Evolutionary conservation across 2,113 vertebrate species (phyloP).

Genomic region (Jacana jacana): DNA sequence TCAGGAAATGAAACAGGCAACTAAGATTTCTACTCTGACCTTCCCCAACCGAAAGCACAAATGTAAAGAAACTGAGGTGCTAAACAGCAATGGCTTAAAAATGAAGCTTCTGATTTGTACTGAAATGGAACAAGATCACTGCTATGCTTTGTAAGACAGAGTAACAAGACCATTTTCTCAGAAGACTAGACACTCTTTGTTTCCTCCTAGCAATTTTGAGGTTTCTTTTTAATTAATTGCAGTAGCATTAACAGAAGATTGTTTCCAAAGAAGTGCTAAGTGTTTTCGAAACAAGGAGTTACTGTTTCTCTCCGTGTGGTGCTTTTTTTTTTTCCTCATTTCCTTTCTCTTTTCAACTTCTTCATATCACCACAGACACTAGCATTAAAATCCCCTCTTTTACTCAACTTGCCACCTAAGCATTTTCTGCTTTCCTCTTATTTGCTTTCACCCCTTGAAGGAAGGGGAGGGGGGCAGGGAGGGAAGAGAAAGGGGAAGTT

Average conservation of each 20-base stretch:
- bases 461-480: too few species aligned
- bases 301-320: slow-evolving; percentile 58
- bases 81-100: background rate
- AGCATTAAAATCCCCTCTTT: background rate
- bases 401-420: background rate
- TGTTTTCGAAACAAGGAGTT: slow-evolving; percentile 43
- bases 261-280: slow-evolving; percentile 32
- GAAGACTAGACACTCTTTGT: background rate
- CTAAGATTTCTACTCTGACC: background rate
- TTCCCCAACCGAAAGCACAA: background rate
- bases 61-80: background rate
- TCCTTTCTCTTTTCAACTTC: background rate
- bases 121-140: background rate
- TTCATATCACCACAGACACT: background rate
- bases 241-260: background rate
- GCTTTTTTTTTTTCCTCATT: background rate
- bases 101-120: background rate
- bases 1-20: background rate
- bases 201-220: background rate
- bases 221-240: slow-evolving; percentile 1
- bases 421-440: background rate
- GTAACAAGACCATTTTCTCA: background rate
- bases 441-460: background rate
- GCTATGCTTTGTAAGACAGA: background rate
- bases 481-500: too few species aligned